Base-by-base conservation (phyloP, 2,888 invertebrate species). In the Ernsta delagoae region DNA sequence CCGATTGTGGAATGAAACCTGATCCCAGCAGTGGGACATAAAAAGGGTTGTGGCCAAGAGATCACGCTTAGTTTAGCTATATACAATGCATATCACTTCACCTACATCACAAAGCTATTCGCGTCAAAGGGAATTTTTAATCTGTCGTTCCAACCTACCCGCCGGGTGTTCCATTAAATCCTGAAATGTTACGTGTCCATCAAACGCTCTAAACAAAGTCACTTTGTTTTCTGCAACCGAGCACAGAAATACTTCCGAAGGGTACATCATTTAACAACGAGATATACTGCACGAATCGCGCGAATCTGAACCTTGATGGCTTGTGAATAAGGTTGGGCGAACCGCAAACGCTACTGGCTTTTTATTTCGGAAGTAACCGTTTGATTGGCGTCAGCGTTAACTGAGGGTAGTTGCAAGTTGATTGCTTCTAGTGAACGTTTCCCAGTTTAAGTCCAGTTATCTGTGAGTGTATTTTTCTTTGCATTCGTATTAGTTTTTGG, bases 321-420 rank as follows among this genome's bases (percentile, higher is more conserved):
- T 39, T n/a, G 0, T n/a, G 16, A 48, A 57, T 61, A 70, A 57
- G 48, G 41, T 59, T 12, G 11, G 5, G 5, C 4, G 41, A 54
- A 41, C 39, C 4, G 56, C 16, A 70, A 41, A 62, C 43, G 56
- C 24, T 50, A 39, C 8, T 36, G 11, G 43, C 53, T 34, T 65
- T 61, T 59, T 65, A 74, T 79, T 74, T 70, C 71, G 72, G 72
- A 79, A 67, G 67, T 61, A 45, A 75, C 77, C 57, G 77, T 79
- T 83, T 83, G 83, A 87, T 86, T 84, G 83, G 79, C 82, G 80
- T 82, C 83, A 87, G 85, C 86, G 82, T 83, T 80, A 78, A 86
- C 81, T 79, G 81, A 85, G 82, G 82, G 34, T 78, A 80, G 83
- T 84, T 79, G 69, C 72, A 65, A 80, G 77, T 78, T 80, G 82